A percentile compares a stretch with the other conserved stretches of the same genome.
phyloP scores from a whole-genome alignment of 2,888 invertebrate species.

The Synanthedon tipuliformis region DNA sequence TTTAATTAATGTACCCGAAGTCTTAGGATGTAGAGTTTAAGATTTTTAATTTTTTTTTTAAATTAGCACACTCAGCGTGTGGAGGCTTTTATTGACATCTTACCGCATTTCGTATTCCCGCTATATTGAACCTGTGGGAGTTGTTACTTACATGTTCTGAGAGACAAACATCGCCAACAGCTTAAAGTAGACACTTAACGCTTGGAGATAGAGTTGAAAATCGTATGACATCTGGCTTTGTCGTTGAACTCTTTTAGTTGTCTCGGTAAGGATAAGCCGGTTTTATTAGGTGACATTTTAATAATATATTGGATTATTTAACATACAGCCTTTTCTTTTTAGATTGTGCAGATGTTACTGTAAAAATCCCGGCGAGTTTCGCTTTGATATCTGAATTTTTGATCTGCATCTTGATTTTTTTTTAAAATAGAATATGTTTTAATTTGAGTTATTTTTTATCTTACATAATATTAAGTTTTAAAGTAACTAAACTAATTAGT shows the following conservation, averaged over 20 bases:
- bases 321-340: too few relatives aligned
- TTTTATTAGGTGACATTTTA: constrained; percentile 7
- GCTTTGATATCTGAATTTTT: too few relatives aligned
- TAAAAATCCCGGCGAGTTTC: too few relatives aligned
- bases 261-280: not conserved
- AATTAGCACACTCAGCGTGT: constrained; percentile 3
- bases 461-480: too few relatives aligned
- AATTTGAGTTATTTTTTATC: too few relatives aligned
- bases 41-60: not conserved
- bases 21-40: not conserved
- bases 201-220: not conserved
- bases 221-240: not conserved
- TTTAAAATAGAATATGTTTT: too few relatives aligned
- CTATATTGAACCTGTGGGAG: constrained; percentile 5
- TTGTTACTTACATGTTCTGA: constrained; percentile 10
- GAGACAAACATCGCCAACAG: not conserved
- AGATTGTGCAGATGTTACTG: too few relatives aligned
- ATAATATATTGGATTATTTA: constrained; percentile 4
- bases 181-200: not conserved
- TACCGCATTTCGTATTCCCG: constrained; percentile 10
- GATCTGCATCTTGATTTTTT: too few relatives aligned
- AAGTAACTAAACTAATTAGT: too few relatives aligned
- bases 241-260: not conserved
- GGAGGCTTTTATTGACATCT: not conserved
- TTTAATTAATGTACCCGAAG: too few relatives aligned